Conservation (phyloP, 2,888 invertebrate genomes). For the Ectropis crepuscularia region DNA sequence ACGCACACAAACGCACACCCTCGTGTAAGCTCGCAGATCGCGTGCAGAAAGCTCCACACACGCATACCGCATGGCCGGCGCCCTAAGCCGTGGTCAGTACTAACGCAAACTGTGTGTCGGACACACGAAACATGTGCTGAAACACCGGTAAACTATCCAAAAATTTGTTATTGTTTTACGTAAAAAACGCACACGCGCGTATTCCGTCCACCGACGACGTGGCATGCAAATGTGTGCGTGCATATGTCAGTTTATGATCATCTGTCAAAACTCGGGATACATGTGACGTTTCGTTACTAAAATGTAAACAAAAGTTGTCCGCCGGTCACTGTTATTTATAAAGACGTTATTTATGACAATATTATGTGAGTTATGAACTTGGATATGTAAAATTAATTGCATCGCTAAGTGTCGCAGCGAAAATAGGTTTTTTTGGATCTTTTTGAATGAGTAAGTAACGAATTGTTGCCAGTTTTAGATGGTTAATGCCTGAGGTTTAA, state of each 20-base stretch:
- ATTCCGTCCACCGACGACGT: slow-evolving; percentile 48
- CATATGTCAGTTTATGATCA: slow-evolving; percentile 78
- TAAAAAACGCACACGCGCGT: slow-evolving; percentile 49
- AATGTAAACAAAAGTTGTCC: slow-evolving; percentile 82
- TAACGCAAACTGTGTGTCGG: slow-evolving; percentile 84
- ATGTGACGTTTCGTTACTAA: slow-evolving; percentile 80
- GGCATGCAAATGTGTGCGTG: slow-evolving; percentile 78
- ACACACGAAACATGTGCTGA: slow-evolving; percentile 84
- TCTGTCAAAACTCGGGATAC: slow-evolving; percentile 81
- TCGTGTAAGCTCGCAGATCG: slow-evolving; percentile 79
- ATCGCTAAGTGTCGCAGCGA: slow-evolving; percentile 62
- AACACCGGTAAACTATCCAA: slow-evolving; percentile 75
- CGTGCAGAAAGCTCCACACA: slow-evolving; percentile 84
- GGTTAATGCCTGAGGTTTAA: slow-evolving; percentile 53
- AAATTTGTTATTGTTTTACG: slow-evolving; percentile 52
- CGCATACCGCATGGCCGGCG: slow-evolving; percentile 81
- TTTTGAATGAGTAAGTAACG: slow-evolving; percentile 77
- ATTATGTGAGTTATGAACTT: slow-evolving; percentile 78
- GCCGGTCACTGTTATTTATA: slow-evolving; percentile 58
- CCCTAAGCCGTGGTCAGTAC: slow-evolving; percentile 85
- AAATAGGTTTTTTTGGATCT: slow-evolving; percentile 70
- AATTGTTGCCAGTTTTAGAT: slow-evolving; percentile 59
- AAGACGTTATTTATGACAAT: slow-evolving; percentile 72
- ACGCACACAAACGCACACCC: slow-evolving; percentile 77
- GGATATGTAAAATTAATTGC: slow-evolving; percentile 77